phyloP scores from a whole-genome alignment of 1,140 invertebrate genomes.

The Latrodectus geometricus region DNA sequence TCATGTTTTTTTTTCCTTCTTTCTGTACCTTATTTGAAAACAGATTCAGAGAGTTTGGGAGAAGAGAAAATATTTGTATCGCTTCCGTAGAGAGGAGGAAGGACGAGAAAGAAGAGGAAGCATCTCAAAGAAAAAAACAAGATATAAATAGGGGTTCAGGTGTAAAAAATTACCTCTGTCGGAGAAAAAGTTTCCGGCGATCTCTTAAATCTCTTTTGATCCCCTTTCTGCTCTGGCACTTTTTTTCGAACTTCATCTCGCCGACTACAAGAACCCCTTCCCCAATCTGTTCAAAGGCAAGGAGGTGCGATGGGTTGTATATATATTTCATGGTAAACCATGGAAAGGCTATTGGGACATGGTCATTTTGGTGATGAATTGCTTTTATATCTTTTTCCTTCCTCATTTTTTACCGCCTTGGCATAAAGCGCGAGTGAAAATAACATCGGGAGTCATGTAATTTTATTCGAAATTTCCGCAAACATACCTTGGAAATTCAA shows the following conservation, averaged over 20 bases:
- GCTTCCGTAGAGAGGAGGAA: background rate
- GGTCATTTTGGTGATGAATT: background rate
- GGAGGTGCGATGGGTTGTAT: background rate
- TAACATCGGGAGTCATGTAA: too few species aligned
- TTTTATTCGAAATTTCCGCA: too few species aligned
- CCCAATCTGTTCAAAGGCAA: background rate
- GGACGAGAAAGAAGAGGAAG: background rate
- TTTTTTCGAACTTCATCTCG: background rate
- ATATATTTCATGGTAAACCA: background rate
- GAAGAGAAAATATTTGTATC: constrained; percentile 14
- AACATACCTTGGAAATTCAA: too few species aligned
- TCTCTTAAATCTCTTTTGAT: constrained; percentile 36
- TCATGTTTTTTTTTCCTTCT: background rate
- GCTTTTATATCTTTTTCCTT: background rate
- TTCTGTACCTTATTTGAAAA: background rate
- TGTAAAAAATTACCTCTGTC: constrained; percentile 31
- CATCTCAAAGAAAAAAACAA: background rate
- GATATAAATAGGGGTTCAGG: constrained; percentile 18
- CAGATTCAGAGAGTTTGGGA: background rate
- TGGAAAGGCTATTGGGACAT: background rate
- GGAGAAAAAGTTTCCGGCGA: constrained; percentile 28
- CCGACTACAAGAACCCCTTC: background rate
- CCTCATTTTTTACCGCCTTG: too few species aligned
- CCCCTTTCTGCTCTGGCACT: background rate
- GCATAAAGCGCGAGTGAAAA: too few species aligned